A percentile compares a stretch with the other conserved stretches of the same genome.
phyloP scores from a whole-genome alignment of 2,797 vertebrate genomes.

The Arremon aurantiirostris region DNA sequence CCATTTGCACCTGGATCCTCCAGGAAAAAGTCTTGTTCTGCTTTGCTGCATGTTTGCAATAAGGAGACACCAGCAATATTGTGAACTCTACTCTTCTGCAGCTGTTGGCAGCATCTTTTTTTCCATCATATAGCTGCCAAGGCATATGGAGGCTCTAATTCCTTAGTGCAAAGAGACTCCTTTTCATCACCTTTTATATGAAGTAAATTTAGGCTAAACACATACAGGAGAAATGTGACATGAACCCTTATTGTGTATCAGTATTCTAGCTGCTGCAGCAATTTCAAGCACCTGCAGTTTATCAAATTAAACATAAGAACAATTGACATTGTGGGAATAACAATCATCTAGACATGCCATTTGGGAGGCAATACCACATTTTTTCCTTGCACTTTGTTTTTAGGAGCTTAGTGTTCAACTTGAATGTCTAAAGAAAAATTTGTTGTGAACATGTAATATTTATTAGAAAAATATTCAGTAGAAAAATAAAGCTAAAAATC shows the following conservation, averaged over 20 bases:
- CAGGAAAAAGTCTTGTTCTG: neutral
- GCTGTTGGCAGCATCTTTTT: neutral
- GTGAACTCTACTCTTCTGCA: neutral
- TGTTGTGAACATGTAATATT: neutral
- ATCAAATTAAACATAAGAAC: conserved; percentile 32
- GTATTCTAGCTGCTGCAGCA: conserved; percentile 3
- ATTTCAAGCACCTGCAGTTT: conserved; percentile 44
- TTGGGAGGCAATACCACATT: neutral
- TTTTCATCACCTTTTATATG: neutral
- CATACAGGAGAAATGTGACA: neutral
- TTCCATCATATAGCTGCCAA: neutral
- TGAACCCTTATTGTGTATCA: neutral
- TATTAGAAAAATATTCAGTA: neutral
- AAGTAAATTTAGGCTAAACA: conserved; percentile 25
- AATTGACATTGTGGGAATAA: conserved; percentile 31
- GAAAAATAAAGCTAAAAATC: neutral
- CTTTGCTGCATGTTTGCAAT: neutral
- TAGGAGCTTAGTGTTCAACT: neutral
- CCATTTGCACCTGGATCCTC: neutral
- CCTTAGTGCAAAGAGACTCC: neutral
- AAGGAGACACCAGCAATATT: neutral
- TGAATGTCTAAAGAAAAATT: neutral
- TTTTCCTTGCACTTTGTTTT: conserved; percentile 3
- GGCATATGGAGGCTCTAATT: neutral
- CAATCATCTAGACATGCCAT: neutral